phyloP scores from a whole-genome alignment of 2,797 vertebrate species.

The Anomalospiza imberbis region DNA sequence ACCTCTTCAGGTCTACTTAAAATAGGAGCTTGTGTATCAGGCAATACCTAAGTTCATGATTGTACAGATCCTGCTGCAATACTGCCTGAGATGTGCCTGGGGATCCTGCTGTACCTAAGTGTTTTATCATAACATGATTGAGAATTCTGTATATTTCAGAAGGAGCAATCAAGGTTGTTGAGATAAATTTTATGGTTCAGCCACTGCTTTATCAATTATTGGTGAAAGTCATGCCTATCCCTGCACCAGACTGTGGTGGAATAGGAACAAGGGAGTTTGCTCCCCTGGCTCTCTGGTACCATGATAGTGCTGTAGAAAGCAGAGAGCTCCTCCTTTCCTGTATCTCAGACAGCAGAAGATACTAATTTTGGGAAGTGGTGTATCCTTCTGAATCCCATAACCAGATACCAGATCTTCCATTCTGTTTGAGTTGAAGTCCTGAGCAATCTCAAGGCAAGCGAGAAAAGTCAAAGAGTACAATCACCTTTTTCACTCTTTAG shows the following conservation, averaged over 20 bases:
- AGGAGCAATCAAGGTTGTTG: neutral
- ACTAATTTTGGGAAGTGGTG: neutral
- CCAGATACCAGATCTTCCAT: neutral
- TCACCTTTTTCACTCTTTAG: neutral
- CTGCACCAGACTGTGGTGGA: neutral
- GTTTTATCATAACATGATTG: neutral
- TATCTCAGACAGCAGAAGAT: neutral
- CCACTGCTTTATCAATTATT: neutral
- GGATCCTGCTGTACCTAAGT: neutral
- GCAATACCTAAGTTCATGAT: neutral
- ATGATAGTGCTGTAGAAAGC: neutral
- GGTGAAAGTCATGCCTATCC: neutral
- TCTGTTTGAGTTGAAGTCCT: neutral
- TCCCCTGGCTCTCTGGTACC: neutral
- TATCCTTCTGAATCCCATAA: neutral
- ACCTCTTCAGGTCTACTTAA: neutral
- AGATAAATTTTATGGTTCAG: neutral
- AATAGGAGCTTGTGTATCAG: neutral
- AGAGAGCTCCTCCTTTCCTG: neutral
- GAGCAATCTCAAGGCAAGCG: neutral
- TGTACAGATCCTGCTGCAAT: neutral
- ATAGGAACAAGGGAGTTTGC: neutral
- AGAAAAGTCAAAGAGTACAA: neutral
- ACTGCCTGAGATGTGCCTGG: neutral
- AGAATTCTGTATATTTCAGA: neutral